phyloP scores from a whole-genome alignment of 2,888 invertebrate genomes.

The Charanyca ferruginea region DNA sequence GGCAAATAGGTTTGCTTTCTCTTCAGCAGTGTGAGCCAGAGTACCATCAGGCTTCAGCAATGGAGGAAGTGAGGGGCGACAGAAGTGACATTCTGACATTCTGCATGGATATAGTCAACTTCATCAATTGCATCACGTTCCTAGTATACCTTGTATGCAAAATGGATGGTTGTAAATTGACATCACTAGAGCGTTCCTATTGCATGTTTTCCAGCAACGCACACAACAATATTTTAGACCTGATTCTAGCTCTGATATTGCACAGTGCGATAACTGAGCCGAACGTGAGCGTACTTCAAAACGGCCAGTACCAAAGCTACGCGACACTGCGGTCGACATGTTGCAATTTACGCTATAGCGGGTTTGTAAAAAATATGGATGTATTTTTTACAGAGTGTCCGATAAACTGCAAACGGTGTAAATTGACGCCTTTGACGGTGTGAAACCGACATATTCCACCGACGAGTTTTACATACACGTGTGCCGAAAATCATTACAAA shows the following conservation, averaged over 20 bases:
- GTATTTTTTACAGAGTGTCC: conserved; percentile 53
- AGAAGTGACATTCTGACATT: neutral
- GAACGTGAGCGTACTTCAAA: conserved; percentile 48
- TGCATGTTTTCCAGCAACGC: conserved; percentile 50
- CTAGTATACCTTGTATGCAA: conserved; percentile 20
- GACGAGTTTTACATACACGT: conserved; percentile 37
- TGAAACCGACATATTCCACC: conserved; percentile 27
- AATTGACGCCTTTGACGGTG: conserved; percentile 58
- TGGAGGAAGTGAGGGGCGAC: too few species aligned
- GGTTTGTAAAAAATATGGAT: conserved; percentile 58
- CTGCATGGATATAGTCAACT: conserved; percentile 15
- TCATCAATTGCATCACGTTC: conserved; percentile 21
- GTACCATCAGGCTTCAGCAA: too few species aligned
- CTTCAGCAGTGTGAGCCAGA: too few species aligned
- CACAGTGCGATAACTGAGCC: conserved; percentile 48
- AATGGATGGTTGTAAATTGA: conserved; percentile 50
- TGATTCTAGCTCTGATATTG: conserved; percentile 35
- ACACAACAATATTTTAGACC: conserved; percentile 45
- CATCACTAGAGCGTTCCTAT: conserved; percentile 43
- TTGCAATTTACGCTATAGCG: conserved; percentile 64
- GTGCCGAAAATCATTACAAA: conserved; percentile 48
- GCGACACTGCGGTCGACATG: conserved; percentile 64
- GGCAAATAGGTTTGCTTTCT: too few species aligned
- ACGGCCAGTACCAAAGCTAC: conserved; percentile 65
- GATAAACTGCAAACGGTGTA: conserved; percentile 59